Conservation (phyloP, 2,797 vertebrate genomes). For the Borostomias antarcticus region DNA sequence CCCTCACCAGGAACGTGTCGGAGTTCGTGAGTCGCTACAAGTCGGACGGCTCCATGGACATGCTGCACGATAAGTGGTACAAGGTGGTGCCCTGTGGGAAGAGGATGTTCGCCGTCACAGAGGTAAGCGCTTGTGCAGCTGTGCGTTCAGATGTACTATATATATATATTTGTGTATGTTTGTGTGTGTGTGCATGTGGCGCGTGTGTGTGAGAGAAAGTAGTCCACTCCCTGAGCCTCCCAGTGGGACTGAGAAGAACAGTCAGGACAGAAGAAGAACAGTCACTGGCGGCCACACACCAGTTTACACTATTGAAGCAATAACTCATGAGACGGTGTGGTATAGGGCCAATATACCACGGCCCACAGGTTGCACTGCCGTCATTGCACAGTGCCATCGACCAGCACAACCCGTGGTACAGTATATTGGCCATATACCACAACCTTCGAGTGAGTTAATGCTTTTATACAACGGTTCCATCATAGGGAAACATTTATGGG, state of each 20-base stretch:
- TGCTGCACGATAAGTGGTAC: conserved; percentile 97
- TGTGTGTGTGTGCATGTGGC: neutral
- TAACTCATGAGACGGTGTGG: too few species aligned
- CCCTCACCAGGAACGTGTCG: conserved; percentile 88
- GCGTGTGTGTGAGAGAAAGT: conserved; percentile 29
- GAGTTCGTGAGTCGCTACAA: conserved; percentile 94
- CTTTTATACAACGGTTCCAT: too few species aligned
- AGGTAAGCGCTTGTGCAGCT: conserved; percentile 74
- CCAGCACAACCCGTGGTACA: too few species aligned
- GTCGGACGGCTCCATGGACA: conserved; percentile 95
- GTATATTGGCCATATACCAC: too few species aligned
- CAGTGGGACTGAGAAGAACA: conserved; percentile 40
- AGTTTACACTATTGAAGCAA: too few species aligned
- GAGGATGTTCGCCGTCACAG: conserved; percentile 89
- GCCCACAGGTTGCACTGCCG: too few species aligned
- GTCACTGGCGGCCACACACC: too few species aligned
- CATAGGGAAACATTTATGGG: too few species aligned
- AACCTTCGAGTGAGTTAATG: too few species aligned
- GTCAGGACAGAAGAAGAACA: conserved; percentile 9
- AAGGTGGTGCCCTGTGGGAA: conserved; percentile 94
- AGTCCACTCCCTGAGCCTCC: conserved; percentile 57
- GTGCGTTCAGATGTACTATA: conserved; percentile 38
- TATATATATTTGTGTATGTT: conserved; percentile 43
- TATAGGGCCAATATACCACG: too few species aligned
- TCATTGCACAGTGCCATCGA: too few species aligned